These are phyloP conservation scores for Poecile montanus DNA, from an alignment of 2,797 vertebrate species.

Conservation along the genomic window DNA sequence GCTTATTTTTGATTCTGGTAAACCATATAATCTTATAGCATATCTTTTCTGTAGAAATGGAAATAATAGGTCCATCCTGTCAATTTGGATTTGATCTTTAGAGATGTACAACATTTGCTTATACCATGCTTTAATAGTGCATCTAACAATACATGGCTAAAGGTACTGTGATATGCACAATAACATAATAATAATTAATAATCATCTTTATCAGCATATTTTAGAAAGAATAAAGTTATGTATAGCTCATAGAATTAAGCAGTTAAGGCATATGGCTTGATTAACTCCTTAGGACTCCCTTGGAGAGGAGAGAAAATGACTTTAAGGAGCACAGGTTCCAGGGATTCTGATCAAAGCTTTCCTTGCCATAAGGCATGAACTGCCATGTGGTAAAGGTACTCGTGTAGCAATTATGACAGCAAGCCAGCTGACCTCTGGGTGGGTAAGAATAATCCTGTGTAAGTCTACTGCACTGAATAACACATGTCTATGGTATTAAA, in stretches of 20 bases:
- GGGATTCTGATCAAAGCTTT: background rate
- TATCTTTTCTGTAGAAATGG: background rate
- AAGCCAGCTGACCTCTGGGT: background rate
- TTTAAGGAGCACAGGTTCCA: background rate
- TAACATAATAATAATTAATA: background rate
- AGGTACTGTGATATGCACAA: background rate
- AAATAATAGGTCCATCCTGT: background rate
- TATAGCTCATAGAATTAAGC: background rate
- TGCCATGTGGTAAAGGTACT: background rate
- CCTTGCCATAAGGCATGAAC: background rate
- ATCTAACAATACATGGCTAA: background rate
- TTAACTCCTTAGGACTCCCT: background rate
- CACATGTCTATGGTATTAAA: background rate
- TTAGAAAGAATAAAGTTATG: background rate
- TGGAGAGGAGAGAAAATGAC: background rate
- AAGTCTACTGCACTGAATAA: background rate
- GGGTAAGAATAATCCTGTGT: background rate
- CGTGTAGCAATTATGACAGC: background rate
- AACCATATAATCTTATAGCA: background rate
- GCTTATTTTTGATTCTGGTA: background rate
- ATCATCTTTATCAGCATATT: background rate
- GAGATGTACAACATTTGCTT: background rate
- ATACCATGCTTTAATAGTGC: fast-evolving
- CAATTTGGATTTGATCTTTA: background rate
- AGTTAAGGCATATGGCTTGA: background rate